Conservation (phyloP, 2,888 invertebrate genomes). For the Lepidonotus clava region DNA sequence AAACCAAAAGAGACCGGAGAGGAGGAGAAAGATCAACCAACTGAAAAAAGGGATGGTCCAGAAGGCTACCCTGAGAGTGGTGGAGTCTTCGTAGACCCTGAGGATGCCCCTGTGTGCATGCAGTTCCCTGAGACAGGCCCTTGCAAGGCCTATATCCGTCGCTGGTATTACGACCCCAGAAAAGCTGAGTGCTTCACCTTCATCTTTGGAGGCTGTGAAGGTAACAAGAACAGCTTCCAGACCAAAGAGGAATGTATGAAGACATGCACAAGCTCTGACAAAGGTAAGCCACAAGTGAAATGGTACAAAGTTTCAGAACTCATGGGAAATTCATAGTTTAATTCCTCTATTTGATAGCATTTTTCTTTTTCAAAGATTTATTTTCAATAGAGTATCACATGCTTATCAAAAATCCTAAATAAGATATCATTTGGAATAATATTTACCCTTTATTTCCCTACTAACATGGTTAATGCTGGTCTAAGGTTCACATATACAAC, state of each 20-base stretch:
- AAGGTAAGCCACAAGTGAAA: too few relatives aligned
- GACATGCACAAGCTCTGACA: background rate
- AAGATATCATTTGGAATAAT: too few relatives aligned
- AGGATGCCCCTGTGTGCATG: background rate
- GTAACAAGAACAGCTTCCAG: conserved; percentile 49
- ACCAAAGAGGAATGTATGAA: conserved; percentile 52
- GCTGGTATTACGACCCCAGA: conserved; percentile 49
- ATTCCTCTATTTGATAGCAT: too few relatives aligned
- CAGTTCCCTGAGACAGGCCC: conserved; percentile 51
- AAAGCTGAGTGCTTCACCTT: conserved; percentile 36
- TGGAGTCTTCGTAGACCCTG: background rate
- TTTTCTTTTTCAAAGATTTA: too few relatives aligned
- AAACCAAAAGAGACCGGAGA: background rate
- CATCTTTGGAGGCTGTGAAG: conserved; percentile 51
- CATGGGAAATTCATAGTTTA: too few relatives aligned
- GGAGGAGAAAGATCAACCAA: background rate
- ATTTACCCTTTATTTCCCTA: too few relatives aligned
- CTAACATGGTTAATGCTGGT: too few relatives aligned
- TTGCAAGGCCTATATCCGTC: conserved; percentile 46
- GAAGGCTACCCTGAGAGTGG: background rate
- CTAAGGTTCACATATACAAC: too few relatives aligned
- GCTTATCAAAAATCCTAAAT: too few relatives aligned
- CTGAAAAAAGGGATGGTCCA: background rate
- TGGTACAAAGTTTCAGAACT: too few relatives aligned
- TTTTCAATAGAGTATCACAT: too few relatives aligned